Evolutionary conservation across 2,797 vertebrate genomes (phyloP).

Genomic region (Glossophaga mutica): DNA sequence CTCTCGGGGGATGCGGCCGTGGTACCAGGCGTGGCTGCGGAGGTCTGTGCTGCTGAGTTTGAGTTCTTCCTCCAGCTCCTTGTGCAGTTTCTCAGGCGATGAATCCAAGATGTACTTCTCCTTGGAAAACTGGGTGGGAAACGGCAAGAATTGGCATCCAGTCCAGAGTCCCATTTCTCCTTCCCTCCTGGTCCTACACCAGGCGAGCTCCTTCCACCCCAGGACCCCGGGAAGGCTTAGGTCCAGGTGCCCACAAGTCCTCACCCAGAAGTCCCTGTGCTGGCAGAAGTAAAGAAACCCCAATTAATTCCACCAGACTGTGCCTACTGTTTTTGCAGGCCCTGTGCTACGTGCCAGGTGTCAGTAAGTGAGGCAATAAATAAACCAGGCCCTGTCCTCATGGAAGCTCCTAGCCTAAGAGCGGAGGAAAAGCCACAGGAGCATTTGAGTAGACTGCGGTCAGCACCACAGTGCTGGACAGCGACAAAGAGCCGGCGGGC

Average conservation of each 20-base stretch:
- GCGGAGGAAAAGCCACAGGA: background rate
- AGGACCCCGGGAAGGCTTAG: background rate
- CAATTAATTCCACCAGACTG: background rate
- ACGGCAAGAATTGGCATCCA: background rate
- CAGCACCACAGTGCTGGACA: constrained; percentile 72
- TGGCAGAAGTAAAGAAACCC: background rate
- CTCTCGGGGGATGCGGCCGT: constrained; percentile 96
- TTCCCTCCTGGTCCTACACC: background rate
- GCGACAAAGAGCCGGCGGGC: background rate
- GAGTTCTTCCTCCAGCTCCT: constrained; percentile 96
- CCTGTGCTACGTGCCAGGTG: background rate
- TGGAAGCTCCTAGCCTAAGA: background rate
- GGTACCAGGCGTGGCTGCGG: constrained; percentile 98
- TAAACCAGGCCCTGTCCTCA: background rate
- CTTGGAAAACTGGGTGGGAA: constrained; percentile 92
- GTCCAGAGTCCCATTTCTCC: background rate
- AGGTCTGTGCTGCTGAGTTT: constrained; percentile 94
- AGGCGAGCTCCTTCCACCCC: background rate
- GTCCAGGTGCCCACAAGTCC: background rate
- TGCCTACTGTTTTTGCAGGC: background rate
- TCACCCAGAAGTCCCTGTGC: background rate
- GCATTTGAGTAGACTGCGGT: background rate
- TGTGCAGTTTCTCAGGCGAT: constrained; percentile 95
- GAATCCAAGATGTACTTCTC: constrained; percentile 98
- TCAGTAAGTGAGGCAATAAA: background rate